phyloP scores from a whole-genome alignment of 2,797 vertebrate species.

The Nothura maculosa region DNA sequence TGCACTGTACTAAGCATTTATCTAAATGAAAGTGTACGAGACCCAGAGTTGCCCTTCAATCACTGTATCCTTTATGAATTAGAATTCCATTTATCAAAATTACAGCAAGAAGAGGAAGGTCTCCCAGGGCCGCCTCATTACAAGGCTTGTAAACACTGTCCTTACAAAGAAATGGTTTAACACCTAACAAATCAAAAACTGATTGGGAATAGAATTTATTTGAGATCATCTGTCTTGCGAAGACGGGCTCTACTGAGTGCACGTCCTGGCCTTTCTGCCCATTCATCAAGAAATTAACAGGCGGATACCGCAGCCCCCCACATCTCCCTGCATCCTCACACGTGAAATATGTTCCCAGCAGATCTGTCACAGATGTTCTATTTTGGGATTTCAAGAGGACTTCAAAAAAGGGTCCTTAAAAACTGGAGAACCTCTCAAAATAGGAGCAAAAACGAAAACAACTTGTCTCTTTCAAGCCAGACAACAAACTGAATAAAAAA shows the following conservation, averaged over 20 bases:
- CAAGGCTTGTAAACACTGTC: constrained; percentile 86
- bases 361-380: constrained; percentile 63
- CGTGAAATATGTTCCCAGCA: constrained; percentile 56
- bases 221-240: constrained; percentile 82
- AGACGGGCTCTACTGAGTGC: constrained; percentile 74
- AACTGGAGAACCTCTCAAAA: constrained; percentile 37
- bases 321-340: constrained; percentile 64
- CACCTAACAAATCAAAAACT: constrained; percentile 87
- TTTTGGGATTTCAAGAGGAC: constrained; percentile 51
- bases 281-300: constrained; percentile 86
- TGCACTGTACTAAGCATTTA: constrained; percentile 79
- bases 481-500: constrained; percentile 66
- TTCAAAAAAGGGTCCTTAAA: constrained; percentile 57
- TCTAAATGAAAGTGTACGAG: constrained; percentile 85
- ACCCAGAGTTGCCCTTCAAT: constrained; percentile 83
- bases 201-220: constrained; percentile 83
- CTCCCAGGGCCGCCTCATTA: constrained; percentile 86
- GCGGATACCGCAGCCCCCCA: constrained; percentile 70
- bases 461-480: constrained; percentile 51
- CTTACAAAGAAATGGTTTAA: constrained; percentile 86
- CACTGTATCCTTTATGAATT: constrained; percentile 86
- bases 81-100: constrained; percentile 90
- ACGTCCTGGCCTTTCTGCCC: constrained; percentile 78
- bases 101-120: constrained; percentile 84
- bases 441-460: constrained; percentile 38